These are phyloP conservation scores for Medauroidea extradentata DNA, from an alignment of 1,140 invertebrate genomes.

Conservation along the genomic window DNA sequence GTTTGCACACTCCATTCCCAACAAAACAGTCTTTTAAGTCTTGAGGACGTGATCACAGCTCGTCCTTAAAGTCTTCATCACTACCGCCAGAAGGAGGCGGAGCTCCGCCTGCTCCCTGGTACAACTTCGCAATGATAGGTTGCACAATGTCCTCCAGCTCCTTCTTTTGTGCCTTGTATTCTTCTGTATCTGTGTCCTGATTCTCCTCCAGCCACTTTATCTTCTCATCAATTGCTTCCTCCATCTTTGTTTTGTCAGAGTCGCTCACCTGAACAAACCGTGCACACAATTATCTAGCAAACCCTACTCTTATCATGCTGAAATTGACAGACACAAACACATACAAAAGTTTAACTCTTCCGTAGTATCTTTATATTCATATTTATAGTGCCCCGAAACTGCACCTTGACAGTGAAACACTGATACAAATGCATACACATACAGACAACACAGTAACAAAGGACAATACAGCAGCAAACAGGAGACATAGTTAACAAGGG, in stretches of 20 bases:
- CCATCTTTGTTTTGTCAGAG: conserved; percentile 94
- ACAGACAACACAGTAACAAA: too few species aligned
- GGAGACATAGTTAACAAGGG: too few species aligned
- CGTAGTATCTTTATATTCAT: too few species aligned
- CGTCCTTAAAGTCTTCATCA: conserved; percentile 80
- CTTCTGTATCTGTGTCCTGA: conserved; percentile 88
- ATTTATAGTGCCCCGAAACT: too few species aligned
- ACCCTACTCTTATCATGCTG: too few species aligned
- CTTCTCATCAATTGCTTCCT: conserved; percentile 91
- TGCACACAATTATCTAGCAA: too few species aligned
- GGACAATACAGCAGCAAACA: too few species aligned
- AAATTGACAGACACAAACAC: too few species aligned
- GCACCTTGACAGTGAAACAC: too few species aligned
- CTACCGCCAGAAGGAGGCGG: conserved; percentile 60
- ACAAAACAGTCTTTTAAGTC: neutral
- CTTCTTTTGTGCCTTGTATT: conserved; percentile 97
- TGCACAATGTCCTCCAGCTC: conserved; percentile 92
- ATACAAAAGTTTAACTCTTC: too few species aligned
- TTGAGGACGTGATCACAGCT: conserved; percentile 59
- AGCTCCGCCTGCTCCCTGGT: conserved; percentile 78
- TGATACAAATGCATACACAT: too few species aligned
- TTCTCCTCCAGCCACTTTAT: conserved; percentile 99
- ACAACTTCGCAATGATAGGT: conserved; percentile 96
- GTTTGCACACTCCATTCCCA: too few species aligned
- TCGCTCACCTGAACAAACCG: conserved; percentile 69